Percentiles rank a stretch among this genome's conserved stretches.
phyloP scores from a whole-genome alignment of 2,113 vertebrate genomes.

The Chaenocephalus aceratus region DNA sequence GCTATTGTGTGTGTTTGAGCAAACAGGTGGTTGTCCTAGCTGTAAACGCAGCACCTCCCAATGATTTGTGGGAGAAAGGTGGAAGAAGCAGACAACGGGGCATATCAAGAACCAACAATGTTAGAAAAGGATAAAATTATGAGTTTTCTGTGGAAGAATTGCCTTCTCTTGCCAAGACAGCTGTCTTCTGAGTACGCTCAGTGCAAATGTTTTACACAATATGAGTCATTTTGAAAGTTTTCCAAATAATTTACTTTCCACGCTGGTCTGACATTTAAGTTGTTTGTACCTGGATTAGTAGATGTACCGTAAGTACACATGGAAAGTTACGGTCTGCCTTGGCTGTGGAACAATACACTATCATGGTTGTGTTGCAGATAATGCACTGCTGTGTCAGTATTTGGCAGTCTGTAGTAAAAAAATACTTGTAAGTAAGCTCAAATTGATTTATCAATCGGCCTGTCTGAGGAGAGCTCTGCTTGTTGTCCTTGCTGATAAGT shows the following conservation, averaged over 20 bases:
- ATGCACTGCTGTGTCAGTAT: neutral
- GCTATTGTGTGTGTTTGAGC: slow-evolving; percentile 22
- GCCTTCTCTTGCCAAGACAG: slow-evolving; percentile 15
- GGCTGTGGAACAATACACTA: neutral
- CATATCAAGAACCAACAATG: slow-evolving; percentile 16
- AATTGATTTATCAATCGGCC: slow-evolving; percentile 45
- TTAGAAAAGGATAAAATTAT: slow-evolving; percentile 13
- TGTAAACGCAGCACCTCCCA: slow-evolving; percentile 32
- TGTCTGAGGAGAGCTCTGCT: slow-evolving; percentile 49
- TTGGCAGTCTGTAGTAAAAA: neutral
- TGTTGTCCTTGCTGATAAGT: slow-evolving; percentile 54
- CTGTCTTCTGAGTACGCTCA: slow-evolving; percentile 2
- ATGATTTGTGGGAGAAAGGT: slow-evolving; percentile 28
- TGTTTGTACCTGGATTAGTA: slow-evolving; percentile 41
- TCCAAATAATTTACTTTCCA: slow-evolving; percentile 10
- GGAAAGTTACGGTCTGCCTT: neutral
- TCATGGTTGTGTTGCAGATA: slow-evolving; percentile 5
- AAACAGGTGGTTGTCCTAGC: neutral
- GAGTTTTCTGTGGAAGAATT: neutral
- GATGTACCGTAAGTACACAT: slow-evolving; percentile 41
- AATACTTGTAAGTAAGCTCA: slow-evolving; percentile 14
- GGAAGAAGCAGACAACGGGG: slow-evolving; percentile 15
- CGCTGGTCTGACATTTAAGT: neutral
- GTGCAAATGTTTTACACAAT: slow-evolving; percentile 22
- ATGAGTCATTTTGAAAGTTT: slow-evolving; percentile 12